A percentile compares a stretch with the other conserved stretches of the same genome.
These are phyloP conservation scores for Lingula anatina DNA, from an alignment of 2,888 invertebrate species.

Conservation along the genomic window DNA sequence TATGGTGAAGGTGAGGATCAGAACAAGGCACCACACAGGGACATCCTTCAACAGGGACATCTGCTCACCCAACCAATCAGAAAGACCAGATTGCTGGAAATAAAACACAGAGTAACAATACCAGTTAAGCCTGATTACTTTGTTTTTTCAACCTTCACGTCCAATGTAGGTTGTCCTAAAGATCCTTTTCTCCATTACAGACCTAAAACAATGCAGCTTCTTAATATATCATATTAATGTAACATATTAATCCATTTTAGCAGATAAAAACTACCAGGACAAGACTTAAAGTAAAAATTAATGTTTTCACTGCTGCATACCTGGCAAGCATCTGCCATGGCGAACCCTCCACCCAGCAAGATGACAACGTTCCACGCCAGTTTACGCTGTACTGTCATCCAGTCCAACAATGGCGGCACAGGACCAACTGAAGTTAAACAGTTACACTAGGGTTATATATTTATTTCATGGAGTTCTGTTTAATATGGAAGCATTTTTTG, in stretches of 20 bases:
- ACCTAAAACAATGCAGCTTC: not conserved
- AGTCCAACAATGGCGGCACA: slow-evolving; percentile 61
- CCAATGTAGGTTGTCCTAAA: not conserved
- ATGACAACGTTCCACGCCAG: slow-evolving; percentile 88
- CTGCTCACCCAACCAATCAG: slow-evolving; percentile 16
- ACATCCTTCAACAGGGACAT: slow-evolving; percentile 11
- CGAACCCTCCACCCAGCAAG: slow-evolving; percentile 84
- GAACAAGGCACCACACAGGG: slow-evolving; percentile 64
- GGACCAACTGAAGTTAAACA: not conserved
- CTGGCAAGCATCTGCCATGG: slow-evolving; percentile 80
- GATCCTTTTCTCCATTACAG: not conserved
- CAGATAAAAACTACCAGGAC: no score
- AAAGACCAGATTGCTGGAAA: slow-evolving; percentile 18
- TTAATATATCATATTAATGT: no score
- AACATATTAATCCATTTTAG: no score
- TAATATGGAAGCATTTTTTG: no score
- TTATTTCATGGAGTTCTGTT: no score
- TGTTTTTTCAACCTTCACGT: not conserved
- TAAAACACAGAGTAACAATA: not conserved
- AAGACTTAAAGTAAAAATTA: no score
- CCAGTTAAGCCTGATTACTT: not conserved
- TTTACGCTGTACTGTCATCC: slow-evolving; percentile 78
- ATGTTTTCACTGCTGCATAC: no score
- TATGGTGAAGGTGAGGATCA: slow-evolving; percentile 72
- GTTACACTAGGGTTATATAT: no score